Evolutionary conservation across 2,888 invertebrate species (phyloP).

Genomic region (Nipponacmea schrenckii): DNA sequence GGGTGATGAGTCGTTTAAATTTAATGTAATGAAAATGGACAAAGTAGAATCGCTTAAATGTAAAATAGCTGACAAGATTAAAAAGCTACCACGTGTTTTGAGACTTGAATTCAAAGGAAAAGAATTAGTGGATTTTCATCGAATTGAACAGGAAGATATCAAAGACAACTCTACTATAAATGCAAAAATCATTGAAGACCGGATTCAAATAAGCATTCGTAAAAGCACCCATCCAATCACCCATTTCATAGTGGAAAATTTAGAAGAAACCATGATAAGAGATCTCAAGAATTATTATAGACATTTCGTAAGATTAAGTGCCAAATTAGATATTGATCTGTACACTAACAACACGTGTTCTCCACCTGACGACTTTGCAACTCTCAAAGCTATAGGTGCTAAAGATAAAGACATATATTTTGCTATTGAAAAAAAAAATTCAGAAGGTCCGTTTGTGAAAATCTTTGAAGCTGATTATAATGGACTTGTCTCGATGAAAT

Average conservation of each 20-base stretch:
- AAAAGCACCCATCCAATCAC: background rate
- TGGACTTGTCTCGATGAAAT: too few relatives aligned
- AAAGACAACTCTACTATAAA: background rate
- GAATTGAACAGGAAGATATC: background rate
- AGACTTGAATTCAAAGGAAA: background rate
- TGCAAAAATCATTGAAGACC: background rate
- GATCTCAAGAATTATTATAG: background rate
- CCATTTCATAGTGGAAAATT: background rate
- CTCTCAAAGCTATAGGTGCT: too few relatives aligned
- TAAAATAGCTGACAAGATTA: background rate
- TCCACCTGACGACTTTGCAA: background rate
- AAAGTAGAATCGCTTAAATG: background rate
- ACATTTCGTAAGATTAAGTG: background rate
- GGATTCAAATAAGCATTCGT: background rate
- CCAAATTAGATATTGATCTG: background rate
- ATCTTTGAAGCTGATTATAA: too few relatives aligned
- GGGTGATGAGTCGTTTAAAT: background rate
- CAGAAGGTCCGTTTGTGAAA: too few relatives aligned
- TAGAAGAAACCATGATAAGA: background rate
- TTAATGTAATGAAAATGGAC: background rate
- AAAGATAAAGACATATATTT: too few relatives aligned
- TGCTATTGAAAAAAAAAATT: too few relatives aligned
- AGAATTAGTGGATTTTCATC: background rate
- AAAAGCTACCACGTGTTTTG: background rate
- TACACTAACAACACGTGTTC: background rate